Evolutionary conservation across 2,888 invertebrate species (phyloP), one percentile per base, ranked within the genome.

Genomic region (Eupithecia insigniata): DNA sequence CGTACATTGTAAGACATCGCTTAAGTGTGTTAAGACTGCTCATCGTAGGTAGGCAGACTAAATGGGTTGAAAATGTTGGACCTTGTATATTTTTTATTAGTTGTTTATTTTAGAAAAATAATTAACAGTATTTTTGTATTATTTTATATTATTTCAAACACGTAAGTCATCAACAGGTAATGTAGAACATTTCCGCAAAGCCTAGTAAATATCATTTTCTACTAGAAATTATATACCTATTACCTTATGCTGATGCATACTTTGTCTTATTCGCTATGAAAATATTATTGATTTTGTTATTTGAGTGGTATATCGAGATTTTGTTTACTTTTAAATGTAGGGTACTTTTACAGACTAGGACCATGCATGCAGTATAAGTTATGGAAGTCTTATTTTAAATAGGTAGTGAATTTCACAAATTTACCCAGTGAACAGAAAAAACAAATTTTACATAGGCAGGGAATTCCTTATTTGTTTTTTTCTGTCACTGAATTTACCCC

Each of bases 281-380:
- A 65, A 46, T 74, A 34, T 75, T 72, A 75, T 81, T 76, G 79
- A 81, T 81, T 76, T 75, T 72, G 82, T 75, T 80, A 84, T 82
- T 76, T 28, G 81, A 83, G 66, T 66, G 43, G 70, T 43, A 74
- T n/a, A 80, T 78, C 78, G 76, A 81, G 73, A 76, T 69, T 66
- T 79, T 84, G 83, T 82, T 84, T 82, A 81, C 79, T 32, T 69
- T 26, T 39, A 22, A 67, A 80, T 78, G 74, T 79, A 69, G 79
- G 79, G 70, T 79, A 82, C 76, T 71, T 61, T 69, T 26, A 64
- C 12, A 58, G 28, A 67, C n/a, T n/a, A n/a, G 64, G 32, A 70
- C 22, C 58, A 55, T 32, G n/a, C 14, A 78, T 79, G 70, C 73
- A 73, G 61, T 71, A 78, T 75, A 77, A 75, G 79, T 73, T n/a